Evolutionary conservation across 2,888 invertebrate genomes (phyloP).

Genomic region (Apamea epomidion): DNA sequence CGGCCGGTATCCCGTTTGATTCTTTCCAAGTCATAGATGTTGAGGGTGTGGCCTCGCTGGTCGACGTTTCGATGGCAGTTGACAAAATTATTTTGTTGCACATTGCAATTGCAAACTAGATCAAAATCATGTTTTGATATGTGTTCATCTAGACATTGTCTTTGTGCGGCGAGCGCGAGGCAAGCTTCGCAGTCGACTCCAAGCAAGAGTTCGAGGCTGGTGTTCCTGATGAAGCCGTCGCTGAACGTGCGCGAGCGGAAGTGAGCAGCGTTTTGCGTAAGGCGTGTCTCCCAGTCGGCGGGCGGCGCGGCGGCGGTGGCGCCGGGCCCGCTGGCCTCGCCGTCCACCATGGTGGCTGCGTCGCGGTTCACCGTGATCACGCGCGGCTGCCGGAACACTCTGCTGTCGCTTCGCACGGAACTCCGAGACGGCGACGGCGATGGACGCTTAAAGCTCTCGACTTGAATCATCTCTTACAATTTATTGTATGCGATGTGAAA

Average conservation of each 20-base stretch:
- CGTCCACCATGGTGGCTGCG: conserved; percentile 88
- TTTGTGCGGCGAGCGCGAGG: conserved; percentile 85
- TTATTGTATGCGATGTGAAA: conserved; percentile 51
- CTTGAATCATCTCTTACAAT: conserved; percentile 82
- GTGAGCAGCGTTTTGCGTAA: conserved; percentile 79
- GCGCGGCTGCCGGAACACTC: conserved; percentile 85
- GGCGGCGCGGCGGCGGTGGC: conserved; percentile 63
- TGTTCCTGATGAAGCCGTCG: conserved; percentile 88
- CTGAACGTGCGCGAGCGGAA: conserved; percentile 89
- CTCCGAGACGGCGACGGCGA: conserved; percentile 88
- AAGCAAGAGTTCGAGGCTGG: conserved; percentile 87
- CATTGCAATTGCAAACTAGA: conserved; percentile 87
- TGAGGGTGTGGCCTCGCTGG: conserved; percentile 85
- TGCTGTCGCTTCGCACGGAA: conserved; percentile 86
- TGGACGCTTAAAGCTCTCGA: conserved; percentile 85
- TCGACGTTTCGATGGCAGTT: conserved; percentile 83
- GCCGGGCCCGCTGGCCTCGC: conserved; percentile 74
- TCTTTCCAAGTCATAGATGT: conserved; percentile 87
- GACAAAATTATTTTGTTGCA: conserved; percentile 86
- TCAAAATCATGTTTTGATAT: conserved; percentile 85
- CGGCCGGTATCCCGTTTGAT: conserved; percentile 85
- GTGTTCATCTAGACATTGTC: conserved; percentile 84
- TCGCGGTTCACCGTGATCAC: conserved; percentile 89
- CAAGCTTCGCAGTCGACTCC: conserved; percentile 90
- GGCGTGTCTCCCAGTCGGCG: conserved; percentile 79